Evolutionary conservation across 2,888 invertebrate genomes (phyloP).

Genomic region (Pyrgus malvae): DNA sequence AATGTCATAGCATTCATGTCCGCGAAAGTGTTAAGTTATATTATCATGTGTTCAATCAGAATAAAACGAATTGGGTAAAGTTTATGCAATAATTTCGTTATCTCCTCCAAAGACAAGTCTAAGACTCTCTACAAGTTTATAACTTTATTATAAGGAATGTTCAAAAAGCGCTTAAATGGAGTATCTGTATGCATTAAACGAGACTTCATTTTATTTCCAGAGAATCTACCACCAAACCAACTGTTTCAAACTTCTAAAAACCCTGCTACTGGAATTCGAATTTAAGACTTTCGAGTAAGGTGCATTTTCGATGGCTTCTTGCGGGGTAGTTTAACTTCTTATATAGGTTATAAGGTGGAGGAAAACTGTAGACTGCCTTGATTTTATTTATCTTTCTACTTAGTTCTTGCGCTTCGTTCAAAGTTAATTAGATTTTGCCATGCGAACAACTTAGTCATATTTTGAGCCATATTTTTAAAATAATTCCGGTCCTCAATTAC

Average conservation of each 20-base stretch:
- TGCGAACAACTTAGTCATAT: slow-evolving; percentile 11
- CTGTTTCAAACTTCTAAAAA: not conserved
- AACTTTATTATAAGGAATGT: slow-evolving; percentile 6
- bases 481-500: slow-evolving; percentile 2
- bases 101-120: no score
- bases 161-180: slow-evolving; percentile 2
- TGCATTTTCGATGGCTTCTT: not conserved
- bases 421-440: slow-evolving; percentile 15
- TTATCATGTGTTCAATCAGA: no score
- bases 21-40: no score
- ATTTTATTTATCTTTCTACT: slow-evolving; percentile 18
- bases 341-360: slow-evolving; percentile 2
- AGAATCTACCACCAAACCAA: slow-evolving; percentile 2
- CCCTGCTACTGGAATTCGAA: not conserved
- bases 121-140: no score
- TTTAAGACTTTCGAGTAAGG: not conserved
- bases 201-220: slow-evolving; percentile 8
- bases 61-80: no score
- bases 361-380: slow-evolving; percentile 9
- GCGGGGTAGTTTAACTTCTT: not conserved
- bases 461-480: not conserved
- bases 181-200: slow-evolving; percentile 17
- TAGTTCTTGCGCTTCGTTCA: slow-evolving; percentile 7
- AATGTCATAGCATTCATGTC: no score
- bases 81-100: no score